Percentiles rank a stretch among this genome's conserved stretches.
phyloP scores from a whole-genome alignment of 2,113 vertebrate species.

The Hirundichthys speculiger region DNA sequence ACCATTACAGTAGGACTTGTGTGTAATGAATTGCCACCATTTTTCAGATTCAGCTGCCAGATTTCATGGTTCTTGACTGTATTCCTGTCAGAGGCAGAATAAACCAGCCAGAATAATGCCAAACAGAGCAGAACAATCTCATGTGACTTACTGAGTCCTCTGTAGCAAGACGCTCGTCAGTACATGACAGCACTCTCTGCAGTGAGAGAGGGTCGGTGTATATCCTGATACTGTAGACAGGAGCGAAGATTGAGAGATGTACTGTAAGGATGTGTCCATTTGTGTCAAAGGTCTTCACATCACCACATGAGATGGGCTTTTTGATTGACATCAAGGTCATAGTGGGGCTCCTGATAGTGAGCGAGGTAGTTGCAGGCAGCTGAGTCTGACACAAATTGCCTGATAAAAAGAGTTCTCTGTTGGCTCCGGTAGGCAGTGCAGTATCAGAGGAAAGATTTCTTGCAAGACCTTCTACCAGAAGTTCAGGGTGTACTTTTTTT shows the following conservation, averaged over 20 bases:
- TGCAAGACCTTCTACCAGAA: not conserved
- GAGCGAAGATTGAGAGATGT: constrained; percentile 11
- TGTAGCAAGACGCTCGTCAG: constrained; percentile 41
- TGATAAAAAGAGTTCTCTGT: constrained; percentile 31
- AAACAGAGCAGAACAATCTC: constrained; percentile 39
- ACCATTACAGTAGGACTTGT: not conserved
- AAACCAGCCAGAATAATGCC: constrained; percentile 37
- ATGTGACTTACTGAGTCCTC: constrained; percentile 47
- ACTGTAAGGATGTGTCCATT: constrained; percentile 5
- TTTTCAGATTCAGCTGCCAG: constrained; percentile 19
- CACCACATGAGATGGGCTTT: constrained; percentile 13
- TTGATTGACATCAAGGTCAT: constrained; percentile 54
- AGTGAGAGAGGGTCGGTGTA: constrained; percentile 1
- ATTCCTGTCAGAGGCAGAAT: constrained; percentile 38
- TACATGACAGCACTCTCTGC: constrained; percentile 27
- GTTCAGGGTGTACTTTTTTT: not conserved
- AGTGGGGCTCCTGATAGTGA: constrained; percentile 35
- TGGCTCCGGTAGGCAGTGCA: constrained; percentile 12
- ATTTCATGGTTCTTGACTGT: constrained; percentile 39
- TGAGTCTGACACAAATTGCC: constrained; percentile 51
- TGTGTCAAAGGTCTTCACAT: constrained; percentile 45
- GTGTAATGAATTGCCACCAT: constrained; percentile 1
- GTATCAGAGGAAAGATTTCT: not conserved
- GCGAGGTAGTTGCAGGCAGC: constrained; percentile 60
- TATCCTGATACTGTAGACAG: constrained; percentile 1